Conservation (phyloP, 2,113 vertebrate species). For the Zapornia atra region DNA sequence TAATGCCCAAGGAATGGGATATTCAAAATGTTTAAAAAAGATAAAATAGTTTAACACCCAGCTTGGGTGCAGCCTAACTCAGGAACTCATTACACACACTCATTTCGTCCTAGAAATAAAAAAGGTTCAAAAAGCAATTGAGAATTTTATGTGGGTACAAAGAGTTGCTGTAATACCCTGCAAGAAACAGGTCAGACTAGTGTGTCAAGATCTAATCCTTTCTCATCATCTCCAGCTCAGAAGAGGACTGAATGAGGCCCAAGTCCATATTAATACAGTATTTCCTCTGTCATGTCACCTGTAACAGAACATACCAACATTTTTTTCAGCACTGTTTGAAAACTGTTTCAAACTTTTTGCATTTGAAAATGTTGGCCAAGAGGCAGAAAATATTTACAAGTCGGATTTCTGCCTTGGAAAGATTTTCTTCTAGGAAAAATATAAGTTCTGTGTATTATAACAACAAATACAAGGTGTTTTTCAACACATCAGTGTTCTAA, state of each 20-base stretch:
- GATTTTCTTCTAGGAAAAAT: neutral
- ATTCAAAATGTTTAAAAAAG: neutral
- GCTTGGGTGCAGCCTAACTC: neutral
- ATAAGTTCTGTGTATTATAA: neutral
- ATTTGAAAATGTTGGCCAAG: neutral
- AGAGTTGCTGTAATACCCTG: neutral
- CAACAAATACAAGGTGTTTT: neutral
- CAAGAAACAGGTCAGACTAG: neutral
- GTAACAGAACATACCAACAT: neutral
- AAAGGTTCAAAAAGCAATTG: neutral
- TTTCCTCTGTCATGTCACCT: neutral
- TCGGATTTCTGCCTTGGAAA: neutral
- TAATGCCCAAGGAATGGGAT: neutral
- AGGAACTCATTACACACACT: neutral
- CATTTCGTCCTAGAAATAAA: neutral
- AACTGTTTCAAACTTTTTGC: neutral
- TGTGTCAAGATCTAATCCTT: slow-evolving; percentile 11
- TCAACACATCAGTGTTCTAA: neutral
- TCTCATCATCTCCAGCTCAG: neutral
- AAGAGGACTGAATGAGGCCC: neutral
- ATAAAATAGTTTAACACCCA: neutral
- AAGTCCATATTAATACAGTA: neutral
- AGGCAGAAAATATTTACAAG: neutral
- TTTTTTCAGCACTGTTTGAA: neutral
- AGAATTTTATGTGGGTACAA: neutral